Evolutionary conservation across 1,140 invertebrate species (phyloP).

Genomic region (Caerostris extrusa): DNA sequence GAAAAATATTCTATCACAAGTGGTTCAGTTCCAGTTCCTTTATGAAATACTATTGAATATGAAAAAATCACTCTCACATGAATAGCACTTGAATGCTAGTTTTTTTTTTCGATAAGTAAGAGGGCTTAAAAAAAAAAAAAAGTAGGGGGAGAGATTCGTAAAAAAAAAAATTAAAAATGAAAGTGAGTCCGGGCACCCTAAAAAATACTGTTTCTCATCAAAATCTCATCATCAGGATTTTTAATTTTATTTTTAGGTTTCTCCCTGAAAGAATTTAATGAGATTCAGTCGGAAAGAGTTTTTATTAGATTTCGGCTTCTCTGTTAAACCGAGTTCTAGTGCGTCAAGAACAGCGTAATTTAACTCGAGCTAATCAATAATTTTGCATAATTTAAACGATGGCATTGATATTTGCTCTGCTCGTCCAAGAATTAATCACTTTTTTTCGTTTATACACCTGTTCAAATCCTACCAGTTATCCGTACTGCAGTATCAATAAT

Average conservation of each 20-base stretch:
- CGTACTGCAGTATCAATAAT: too few relatives aligned
- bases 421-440: not conserved
- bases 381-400: not conserved
- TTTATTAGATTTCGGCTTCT: conserved; percentile 3
- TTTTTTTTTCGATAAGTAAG: not conserved
- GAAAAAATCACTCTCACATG: not conserved
- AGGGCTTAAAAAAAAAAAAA: not conserved
- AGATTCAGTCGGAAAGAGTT: conserved; percentile 12
- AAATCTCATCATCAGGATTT: conserved; percentile 9
- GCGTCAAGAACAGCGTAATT: not conserved
- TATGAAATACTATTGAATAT: not conserved
- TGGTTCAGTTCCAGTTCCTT: not conserved
- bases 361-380: not conserved
- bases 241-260: not conserved
- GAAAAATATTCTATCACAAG: too few relatives aligned
- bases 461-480: too few relatives aligned
- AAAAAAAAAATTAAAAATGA: not conserved
- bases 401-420: not conserved
- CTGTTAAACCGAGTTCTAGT: not conserved
- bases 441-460: not conserved
- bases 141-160: not conserved
- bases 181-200: not conserved
- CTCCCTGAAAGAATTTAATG: not conserved
- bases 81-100: not conserved
- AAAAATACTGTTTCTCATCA: not conserved